Percentiles rank a stretch among this genome's conserved stretches.
Evolutionary conservation across 2,888 invertebrate genomes (phyloP).

Genomic region (Tanypteryx hageni): DNA sequence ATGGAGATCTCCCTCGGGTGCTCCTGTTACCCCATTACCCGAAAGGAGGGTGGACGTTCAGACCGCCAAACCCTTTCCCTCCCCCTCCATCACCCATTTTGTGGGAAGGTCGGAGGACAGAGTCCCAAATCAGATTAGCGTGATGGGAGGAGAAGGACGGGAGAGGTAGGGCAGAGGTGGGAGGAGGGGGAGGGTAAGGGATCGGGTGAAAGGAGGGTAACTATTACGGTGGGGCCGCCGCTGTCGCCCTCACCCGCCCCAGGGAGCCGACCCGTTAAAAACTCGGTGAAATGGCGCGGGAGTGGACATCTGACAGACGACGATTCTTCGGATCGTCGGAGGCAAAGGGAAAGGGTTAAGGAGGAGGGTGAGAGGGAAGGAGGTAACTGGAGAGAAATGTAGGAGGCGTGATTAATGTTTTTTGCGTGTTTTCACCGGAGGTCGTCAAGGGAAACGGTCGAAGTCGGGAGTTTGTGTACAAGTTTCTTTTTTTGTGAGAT

Average conservation of each 20-base stretch:
- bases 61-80: not conserved
- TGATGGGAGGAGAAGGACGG: not conserved
- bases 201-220: not conserved
- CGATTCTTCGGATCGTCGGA: not conserved
- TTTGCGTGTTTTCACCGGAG: not conserved
- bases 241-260: not conserved
- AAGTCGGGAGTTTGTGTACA: too few relatives aligned
- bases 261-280: not conserved
- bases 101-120: not conserved
- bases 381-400: not conserved
- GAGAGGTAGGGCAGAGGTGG: not conserved
- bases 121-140: conserved; percentile 1
- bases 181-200: not conserved
- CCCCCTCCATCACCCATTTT: not conserved
- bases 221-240: not conserved
- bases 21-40: not conserved
- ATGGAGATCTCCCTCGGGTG: not conserved
- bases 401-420: conserved; percentile 2
- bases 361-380: not conserved
- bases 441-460: too few relatives aligned
- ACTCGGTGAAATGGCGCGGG: not conserved
- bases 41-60: not conserved
- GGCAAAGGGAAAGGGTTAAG: not conserved
- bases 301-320: not conserved
- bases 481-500: too few relatives aligned